Base-by-base conservation (phyloP, 2,113 vertebrate species). In the Piaya cayana region DNA sequence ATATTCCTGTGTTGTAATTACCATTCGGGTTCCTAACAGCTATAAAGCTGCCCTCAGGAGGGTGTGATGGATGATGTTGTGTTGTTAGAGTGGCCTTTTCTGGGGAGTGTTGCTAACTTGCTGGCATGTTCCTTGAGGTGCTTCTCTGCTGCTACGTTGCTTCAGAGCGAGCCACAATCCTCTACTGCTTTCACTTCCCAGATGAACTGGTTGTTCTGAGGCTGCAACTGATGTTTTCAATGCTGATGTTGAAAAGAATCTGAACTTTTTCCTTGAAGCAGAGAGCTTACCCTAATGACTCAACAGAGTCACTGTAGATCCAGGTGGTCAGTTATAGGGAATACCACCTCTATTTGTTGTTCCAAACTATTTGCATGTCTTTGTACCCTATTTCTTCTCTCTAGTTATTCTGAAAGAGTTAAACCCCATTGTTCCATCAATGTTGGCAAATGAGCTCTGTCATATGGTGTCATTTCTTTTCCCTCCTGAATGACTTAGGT, bases 111-210 rank as follows among this genome's bases (percentile, higher is more conserved):
- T 89, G 65, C 89, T 60, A 29, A 65, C n/a, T 65, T 36, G 39
- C 70, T 80, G 91, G 71, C 55, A 13, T 82, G 82, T 70, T 94
- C 78, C 96, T 95, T 45, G 94, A 95, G 86, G 89, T 95, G 95
- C 60, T 88, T 34, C 49, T 93, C 62, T 67, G 86, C 68, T 43
- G 77, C 78, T 63, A 53, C 34, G 0, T 59, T 74, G 68, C 93
- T 85, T 53, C 84, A 71, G 83, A 62, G 39, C 0, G 45, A 95
- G 81, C 91, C 82, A 29, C 86, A 92, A 21, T 89, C 92, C 93
- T 92, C 74, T 15, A 11, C 52, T 86, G 88, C 88, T 86, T 60
- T 76, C 89, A 18, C 83, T 92, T 78, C 86, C 81, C 91, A 36
- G 39, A 27, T 3, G 0, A 36, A 26, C 77, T 60, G 49, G 49